A percentile compares a stretch with the other conserved stretches of the same genome.
Evolutionary conservation across 37 sponge, comb jelly and placozoan genomes (phyloP).

Genomic region (Ianthella basta): DNA sequence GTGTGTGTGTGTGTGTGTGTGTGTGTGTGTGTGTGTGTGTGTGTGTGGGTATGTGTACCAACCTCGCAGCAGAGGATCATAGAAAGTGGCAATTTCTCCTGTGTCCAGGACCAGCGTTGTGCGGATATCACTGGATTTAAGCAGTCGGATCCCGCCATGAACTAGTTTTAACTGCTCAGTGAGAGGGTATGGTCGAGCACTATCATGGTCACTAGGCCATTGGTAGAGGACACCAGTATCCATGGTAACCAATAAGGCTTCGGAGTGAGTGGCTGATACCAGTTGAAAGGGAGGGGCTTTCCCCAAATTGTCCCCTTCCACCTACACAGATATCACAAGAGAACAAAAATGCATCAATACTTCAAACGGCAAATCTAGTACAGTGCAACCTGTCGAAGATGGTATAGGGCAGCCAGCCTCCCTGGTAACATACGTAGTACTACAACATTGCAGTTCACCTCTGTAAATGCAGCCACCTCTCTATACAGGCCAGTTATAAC

Average conservation of each 20-base stretch:
- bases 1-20: too few relatives aligned
- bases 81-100: conserved; percentile 78
- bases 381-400: too few relatives aligned
- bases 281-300: conserved; percentile 38
- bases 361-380: too few relatives aligned
- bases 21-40: too few relatives aligned
- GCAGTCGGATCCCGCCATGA: conserved; percentile 46
- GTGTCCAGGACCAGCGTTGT: conserved; percentile 67
- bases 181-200: conserved; percentile 64
- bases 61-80: conserved; percentile 80
- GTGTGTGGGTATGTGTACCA: neutral
- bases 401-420: too few relatives aligned
- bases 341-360: too few relatives aligned
- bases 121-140: conserved; percentile 64
- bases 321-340: too few relatives aligned
- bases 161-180: conserved; percentile 45
- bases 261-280: conserved; percentile 77
- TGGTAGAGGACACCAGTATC: conserved; percentile 50
- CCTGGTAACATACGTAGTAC: too few relatives aligned
- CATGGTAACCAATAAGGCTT: conserved; percentile 67
- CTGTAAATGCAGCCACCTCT: too few relatives aligned
- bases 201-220: conserved; percentile 42
- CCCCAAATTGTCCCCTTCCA: neutral
- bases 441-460: too few relatives aligned
- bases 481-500: too few relatives aligned